Evolutionary conservation across 1,140 invertebrate species (phyloP).

Genomic region (Euura lappo): DNA sequence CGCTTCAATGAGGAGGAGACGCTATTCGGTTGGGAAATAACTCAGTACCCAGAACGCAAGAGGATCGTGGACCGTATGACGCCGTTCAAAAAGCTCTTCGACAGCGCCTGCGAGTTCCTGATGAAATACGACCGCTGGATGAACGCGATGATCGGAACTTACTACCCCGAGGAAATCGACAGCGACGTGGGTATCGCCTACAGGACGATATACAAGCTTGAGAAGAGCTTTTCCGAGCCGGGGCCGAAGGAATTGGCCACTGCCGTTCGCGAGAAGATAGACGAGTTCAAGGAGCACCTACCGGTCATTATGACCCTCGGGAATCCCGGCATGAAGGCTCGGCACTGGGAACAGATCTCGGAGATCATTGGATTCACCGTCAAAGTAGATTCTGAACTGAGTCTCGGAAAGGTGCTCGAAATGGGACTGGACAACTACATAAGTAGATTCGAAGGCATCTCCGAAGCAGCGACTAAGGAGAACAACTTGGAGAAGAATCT

Average conservation of each 20-base stretch:
- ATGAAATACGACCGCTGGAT: slow-evolving; percentile 84
- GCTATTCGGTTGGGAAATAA: slow-evolving; percentile 86
- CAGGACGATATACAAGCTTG: slow-evolving; percentile 82
- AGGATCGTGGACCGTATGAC: slow-evolving; percentile 72
- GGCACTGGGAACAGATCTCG: slow-evolving; percentile 94
- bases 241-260: slow-evolving; percentile 67
- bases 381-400: slow-evolving; percentile 82
- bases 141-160: slow-evolving; percentile 78
- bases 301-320: slow-evolving; percentile 90
- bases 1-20: slow-evolving; percentile 92
- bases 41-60: slow-evolving; percentile 86
- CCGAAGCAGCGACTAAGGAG: slow-evolving; percentile 94
- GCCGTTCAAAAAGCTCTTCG: slow-evolving; percentile 88
- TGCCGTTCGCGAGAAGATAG: slow-evolving; percentile 77
- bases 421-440: slow-evolving; percentile 87
- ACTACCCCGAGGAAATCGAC: slow-evolving; percentile 89
- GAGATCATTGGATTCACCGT: slow-evolving; percentile 91
- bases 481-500: slow-evolving; percentile 89
- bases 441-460: slow-evolving; percentile 87
- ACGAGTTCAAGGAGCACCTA: slow-evolving; percentile 87
- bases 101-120: slow-evolving; percentile 84
- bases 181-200: slow-evolving; percentile 80
- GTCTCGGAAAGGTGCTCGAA: slow-evolving; percentile 84
- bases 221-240: slow-evolving; percentile 82
- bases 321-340: slow-evolving; percentile 88